Base-by-base conservation (phyloP, 1,140 invertebrate genomes). In the Nymphalis io region DNA sequence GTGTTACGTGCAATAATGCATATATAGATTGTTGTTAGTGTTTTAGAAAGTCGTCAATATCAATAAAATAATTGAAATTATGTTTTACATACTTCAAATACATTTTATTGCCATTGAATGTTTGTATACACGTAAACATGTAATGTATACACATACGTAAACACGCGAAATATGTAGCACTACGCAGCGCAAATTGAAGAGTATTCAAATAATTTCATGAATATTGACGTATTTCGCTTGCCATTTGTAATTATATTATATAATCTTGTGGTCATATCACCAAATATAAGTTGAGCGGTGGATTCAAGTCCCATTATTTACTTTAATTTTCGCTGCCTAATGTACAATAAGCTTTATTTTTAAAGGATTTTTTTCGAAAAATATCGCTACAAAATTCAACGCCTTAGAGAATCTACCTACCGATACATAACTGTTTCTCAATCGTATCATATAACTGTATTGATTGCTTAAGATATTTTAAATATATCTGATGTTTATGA, bases 391-490 rank as follows among this genome's bases (percentile, higher is more conserved):
- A 58, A n/a, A 63, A 16, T 21, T 57, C 42, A 42, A 4, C 21
- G 18, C 60, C 75, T 42, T 81, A 70, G 57, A 73, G 73, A 72
- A 76, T 72, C 73, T 78, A 79, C 75, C 64, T 20, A 51, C 46
- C 18, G 67, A 83, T 84, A 83, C 83, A 81, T 85, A 88, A 85
- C 80, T 73, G 68, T 75, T 21, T 79, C 72, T 11, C 21, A 60
- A 44, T 64, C 48, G 40, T 70, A 62, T 64, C 44, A 18, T 63
- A 20, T 20, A 21, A 6, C n/a, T 46, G 16, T 46, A 16, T n/a
- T n/a, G 15, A n/a, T 18, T 46, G n/a, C 13, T 33, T 63, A 39
- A 40, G 60, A 27, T 20, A 55, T 38, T n/a, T 16, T 3, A 15
- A 44, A n/a, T 20, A 16, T 55, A 55, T 27, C 51, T 27, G 11